A percentile compares a stretch with the other conserved stretches of the same genome.
Evolutionary conservation across 2,113 vertebrate species (phyloP).

Genomic region (Callorhinus ursinus): DNA sequence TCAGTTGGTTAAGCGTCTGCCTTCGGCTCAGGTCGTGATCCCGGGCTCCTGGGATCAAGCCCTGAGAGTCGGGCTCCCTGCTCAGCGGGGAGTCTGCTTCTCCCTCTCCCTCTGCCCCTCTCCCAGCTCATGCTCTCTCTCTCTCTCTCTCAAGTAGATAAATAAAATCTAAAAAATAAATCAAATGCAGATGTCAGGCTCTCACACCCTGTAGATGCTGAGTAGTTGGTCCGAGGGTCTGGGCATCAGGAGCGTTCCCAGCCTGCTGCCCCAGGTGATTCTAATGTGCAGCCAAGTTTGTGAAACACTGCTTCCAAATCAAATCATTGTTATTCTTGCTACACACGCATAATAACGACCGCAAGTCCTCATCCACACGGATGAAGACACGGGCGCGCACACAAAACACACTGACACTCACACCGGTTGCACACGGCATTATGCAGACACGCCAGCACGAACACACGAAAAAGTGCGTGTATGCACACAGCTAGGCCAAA

Average conservation of each 20-base stretch:
- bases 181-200: background rate
- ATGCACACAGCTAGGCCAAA: rapidly evolving
- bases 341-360: rapidly evolving
- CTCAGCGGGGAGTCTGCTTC: background rate
- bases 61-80: background rate
- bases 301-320: background rate
- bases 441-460: rapidly evolving
- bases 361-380: rapidly evolving
- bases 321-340: rapidly evolving
- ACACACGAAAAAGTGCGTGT: rapidly evolving
- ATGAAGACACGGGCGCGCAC: rapidly evolving
- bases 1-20: background rate
- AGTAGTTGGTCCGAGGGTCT: background rate
- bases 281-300: background rate
- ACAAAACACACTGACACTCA: background rate
- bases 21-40: background rate
- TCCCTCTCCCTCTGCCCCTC: background rate
- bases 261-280: background rate
- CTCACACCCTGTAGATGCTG: background rate
- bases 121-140: background rate
- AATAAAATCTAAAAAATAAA: background rate
- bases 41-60: background rate
- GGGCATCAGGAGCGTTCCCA: background rate
- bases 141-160: background rate
- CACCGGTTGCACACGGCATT: rapidly evolving